phyloP scores from a whole-genome alignment of 2,888 invertebrate species.

The Congeria kusceri region DNA sequence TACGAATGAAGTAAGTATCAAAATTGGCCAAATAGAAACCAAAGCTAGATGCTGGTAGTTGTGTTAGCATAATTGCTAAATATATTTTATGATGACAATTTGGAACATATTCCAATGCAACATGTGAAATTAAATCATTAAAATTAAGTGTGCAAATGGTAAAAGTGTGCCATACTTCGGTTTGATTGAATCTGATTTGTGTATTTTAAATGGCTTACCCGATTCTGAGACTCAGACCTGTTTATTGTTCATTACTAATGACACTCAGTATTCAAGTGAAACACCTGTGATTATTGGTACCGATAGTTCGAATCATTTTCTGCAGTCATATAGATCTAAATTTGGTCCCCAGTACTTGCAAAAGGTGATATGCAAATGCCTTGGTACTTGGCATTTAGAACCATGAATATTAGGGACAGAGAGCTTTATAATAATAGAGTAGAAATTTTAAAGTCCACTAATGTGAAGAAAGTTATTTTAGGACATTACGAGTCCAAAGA shows the following conservation, averaged over 20 bases:
- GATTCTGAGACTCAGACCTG: background rate
- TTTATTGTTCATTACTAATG: constrained; percentile 15
- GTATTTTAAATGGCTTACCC: background rate
- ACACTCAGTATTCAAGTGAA: constrained; percentile 16
- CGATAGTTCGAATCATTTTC: constrained; percentile 14
- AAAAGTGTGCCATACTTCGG: constrained; percentile 33
- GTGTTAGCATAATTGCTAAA: constrained; percentile 32
- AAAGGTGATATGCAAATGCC: constrained; percentile 24
- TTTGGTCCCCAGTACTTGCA: constrained; percentile 27
- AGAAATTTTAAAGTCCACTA: constrained; percentile 27
- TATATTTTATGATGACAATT: constrained; percentile 29
- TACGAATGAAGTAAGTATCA: constrained; percentile 12
- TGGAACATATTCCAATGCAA: constrained; percentile 15
- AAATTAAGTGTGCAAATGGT: constrained; percentile 43
- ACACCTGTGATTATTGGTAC: constrained; percentile 32
- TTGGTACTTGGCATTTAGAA: constrained; percentile 46
- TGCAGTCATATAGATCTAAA: constrained; percentile 5
- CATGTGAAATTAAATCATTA: constrained; percentile 12
- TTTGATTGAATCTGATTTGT: constrained; percentile 23
- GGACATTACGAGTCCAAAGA: constrained; percentile 17
- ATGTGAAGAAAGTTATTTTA: constrained; percentile 12
- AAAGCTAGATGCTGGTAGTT: constrained; percentile 36
- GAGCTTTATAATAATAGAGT: constrained; percentile 19
- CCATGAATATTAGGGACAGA: constrained; percentile 25
- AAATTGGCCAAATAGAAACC: constrained; percentile 5